Evolutionary conservation across 2,888 invertebrate genomes (phyloP).

Genomic region (Isotomurus palustris): DNA sequence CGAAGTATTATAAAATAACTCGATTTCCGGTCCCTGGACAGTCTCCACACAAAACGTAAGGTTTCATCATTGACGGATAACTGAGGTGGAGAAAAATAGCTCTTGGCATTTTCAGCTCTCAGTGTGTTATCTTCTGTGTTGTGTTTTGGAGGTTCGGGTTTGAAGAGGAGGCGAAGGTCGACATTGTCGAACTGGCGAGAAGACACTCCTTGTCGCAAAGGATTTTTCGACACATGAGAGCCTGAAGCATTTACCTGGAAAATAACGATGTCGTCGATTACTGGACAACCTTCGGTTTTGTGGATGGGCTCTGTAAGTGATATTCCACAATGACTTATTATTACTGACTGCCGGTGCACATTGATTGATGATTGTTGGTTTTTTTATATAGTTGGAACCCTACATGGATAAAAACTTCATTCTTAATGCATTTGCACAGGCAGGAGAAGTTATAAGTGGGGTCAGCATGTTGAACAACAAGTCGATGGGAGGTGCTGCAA

Average conservation of each 20-base stretch:
- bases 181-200: not conserved
- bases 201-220: not conserved
- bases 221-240: not conserved
- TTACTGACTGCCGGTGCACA: not conserved
- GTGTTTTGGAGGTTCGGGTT: not conserved
- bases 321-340: not conserved
- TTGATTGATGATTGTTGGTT: constrained; percentile 18
- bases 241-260: not conserved
- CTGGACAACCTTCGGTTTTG: constrained; percentile 39
- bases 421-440: constrained; percentile 81
- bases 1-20: no score
- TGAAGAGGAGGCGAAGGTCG: no score
- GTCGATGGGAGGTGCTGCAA: constrained; percentile 86
- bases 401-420: constrained; percentile 76
- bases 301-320: constrained; percentile 46
- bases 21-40: no score
- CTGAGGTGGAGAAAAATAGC: no score
- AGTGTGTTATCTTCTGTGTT: no score
- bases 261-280: no score
- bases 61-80: no score
- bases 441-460: constrained; percentile 81
- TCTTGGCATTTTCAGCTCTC: no score
- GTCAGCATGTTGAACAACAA: constrained; percentile 92
- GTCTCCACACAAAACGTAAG: no score
- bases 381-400: constrained; percentile 49